Conservation (phyloP, 30 jellyfish, hydroid and myxozoan genomes). For the Rhopilema esculentum region DNA sequence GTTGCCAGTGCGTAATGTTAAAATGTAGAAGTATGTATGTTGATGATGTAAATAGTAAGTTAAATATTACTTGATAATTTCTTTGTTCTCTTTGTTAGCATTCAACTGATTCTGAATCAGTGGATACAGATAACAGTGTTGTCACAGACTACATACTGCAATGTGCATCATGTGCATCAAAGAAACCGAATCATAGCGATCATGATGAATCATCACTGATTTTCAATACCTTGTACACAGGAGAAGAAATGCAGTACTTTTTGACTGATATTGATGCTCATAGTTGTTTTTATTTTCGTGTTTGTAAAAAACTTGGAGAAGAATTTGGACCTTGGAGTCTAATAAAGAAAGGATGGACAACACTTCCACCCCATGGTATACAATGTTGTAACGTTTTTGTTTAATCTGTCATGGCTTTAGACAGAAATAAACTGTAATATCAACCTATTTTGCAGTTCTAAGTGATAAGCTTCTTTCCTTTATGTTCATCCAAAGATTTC, state of each 20-base stretch:
- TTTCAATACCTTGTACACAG: slow-evolving; percentile 83
- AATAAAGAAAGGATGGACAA: slow-evolving; percentile 91
- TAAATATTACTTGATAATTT: too few relatives aligned
- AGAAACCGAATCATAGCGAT: slow-evolving; percentile 29
- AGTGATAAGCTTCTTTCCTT: too few relatives aligned
- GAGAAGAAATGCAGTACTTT: slow-evolving; percentile 91
- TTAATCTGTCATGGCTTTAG: background rate
- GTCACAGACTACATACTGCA: slow-evolving; percentile 82
- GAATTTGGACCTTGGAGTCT: slow-evolving; percentile 96
- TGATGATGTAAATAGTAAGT: too few relatives aligned
- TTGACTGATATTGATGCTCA: slow-evolving; percentile 83
- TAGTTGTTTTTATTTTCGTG: slow-evolving; percentile 84
- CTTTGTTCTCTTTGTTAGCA: slow-evolving; percentile 38
- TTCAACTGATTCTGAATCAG: slow-evolving; percentile 86
- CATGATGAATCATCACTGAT: slow-evolving; percentile 61
- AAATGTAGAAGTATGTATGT: too few relatives aligned
- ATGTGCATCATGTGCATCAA: slow-evolving; percentile 45
- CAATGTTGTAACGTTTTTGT: background rate
- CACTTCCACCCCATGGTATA: slow-evolving; percentile 93
- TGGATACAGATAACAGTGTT: slow-evolving; percentile 85
- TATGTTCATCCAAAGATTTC: too few relatives aligned
- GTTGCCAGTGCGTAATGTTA: too few relatives aligned
- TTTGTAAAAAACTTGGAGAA: slow-evolving; percentile 79
- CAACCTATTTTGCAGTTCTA: background rate
- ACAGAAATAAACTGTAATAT: too few relatives aligned